phyloP scores from a whole-genome alignment of 2,888 invertebrate species.

The Oscheius myriophilus region DNA sequence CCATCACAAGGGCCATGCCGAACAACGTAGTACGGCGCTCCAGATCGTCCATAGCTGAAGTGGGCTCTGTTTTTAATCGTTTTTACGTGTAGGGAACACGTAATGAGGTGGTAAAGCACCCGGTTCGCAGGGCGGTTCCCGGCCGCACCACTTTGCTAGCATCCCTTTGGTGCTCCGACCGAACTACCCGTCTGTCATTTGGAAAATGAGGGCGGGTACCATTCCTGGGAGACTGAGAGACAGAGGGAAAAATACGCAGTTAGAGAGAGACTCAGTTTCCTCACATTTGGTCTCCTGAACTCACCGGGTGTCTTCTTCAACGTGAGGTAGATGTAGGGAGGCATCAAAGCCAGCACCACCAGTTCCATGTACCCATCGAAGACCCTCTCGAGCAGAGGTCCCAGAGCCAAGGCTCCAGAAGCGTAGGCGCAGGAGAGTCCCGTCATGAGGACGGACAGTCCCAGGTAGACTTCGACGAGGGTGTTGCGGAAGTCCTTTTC shows the following conservation, averaged over 20 bases:
- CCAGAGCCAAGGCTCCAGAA: constrained; percentile 48
- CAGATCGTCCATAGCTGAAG: constrained; percentile 44
- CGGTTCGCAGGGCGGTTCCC: too few relatives aligned
- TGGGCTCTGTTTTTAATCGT: too few relatives aligned
- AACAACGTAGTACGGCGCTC: constrained; percentile 56
- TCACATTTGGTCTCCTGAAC: too few relatives aligned
- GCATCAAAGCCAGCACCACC: constrained; percentile 42
- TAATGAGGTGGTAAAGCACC: too few relatives aligned
- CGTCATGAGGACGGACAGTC: constrained; percentile 49
- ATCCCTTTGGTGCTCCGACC: too few relatives aligned
- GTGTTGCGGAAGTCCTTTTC: constrained; percentile 50
- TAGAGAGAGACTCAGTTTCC: too few relatives aligned
- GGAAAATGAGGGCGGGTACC: too few relatives aligned
- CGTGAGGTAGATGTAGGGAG: constrained; percentile 43
- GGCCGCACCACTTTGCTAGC: too few relatives aligned
- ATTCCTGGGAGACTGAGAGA: neutral
- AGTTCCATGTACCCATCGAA: constrained; percentile 49
- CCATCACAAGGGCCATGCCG: constrained; percentile 37
- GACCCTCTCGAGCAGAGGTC: constrained; percentile 37
- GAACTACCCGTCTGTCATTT: too few relatives aligned
- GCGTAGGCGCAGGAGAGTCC: constrained; percentile 52
- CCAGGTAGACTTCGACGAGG: constrained; percentile 60
- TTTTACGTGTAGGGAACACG: too few relatives aligned
- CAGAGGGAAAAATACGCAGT: neutral
- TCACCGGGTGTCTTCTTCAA: constrained; percentile 50